Evolutionary conservation across 2,113 vertebrate species (phyloP).

Genomic region (Puntigrus tetrazona): DNA sequence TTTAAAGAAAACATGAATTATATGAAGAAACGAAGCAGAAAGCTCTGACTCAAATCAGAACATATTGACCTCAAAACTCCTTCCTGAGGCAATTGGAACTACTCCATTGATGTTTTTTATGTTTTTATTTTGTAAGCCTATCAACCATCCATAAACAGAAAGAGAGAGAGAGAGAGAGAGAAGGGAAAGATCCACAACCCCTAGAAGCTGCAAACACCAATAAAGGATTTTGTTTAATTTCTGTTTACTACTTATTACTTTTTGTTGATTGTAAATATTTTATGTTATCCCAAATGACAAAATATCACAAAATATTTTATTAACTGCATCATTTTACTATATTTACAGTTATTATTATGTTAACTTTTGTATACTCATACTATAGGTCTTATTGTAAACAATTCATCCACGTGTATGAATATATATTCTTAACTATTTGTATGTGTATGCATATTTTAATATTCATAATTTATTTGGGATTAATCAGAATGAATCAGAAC

Average conservation of each 20-base stretch:
- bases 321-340: no score
- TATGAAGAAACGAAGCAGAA: neutral
- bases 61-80: neutral
- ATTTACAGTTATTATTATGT: no score
- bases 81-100: neutral
- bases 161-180: no score
- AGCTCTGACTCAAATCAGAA: slow-evolving; percentile 4
- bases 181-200: no score
- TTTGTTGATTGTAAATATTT: neutral
- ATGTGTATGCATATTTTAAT: neutral
- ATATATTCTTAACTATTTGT: no score
- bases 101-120: neutral
- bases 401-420: neutral
- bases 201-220: neutral
- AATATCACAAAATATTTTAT: no score
- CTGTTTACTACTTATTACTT: neutral
- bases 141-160: neutral
- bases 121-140: neutral
- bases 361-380: neutral
- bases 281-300: no score
- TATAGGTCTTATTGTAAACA: neutral
- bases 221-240: neutral
- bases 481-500: neutral
- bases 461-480: neutral
- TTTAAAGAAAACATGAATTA: slow-evolving; percentile 15